These are phyloP conservation scores for Anarhynchus alexandrinus DNA, from an alignment of 2,113 vertebrate species.

Conservation along the genomic window DNA sequence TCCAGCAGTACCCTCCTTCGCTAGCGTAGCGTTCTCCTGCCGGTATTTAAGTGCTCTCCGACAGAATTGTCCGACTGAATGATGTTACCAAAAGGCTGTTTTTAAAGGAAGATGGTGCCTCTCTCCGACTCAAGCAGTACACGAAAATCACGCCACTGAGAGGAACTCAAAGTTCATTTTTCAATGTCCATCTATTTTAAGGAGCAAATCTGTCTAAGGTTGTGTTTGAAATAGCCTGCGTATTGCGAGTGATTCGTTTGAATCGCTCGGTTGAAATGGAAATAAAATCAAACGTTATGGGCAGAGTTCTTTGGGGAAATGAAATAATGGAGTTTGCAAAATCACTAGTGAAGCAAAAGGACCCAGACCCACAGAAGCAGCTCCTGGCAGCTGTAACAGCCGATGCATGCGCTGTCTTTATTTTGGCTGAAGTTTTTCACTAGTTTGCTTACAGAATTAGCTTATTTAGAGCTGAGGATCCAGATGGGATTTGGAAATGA, in stretches of 20 bases:
- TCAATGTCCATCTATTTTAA: not conserved
- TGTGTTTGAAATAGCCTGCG: not conserved
- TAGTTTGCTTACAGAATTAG: not conserved
- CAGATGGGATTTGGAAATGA: not conserved
- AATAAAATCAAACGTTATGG: not conserved
- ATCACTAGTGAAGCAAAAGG: not conserved
- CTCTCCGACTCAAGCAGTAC: accelerated
- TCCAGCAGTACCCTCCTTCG: not conserved
- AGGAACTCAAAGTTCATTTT: not conserved
- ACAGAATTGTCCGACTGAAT: not conserved
- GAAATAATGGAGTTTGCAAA: not conserved
- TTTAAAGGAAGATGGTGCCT: not conserved
- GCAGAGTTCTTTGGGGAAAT: not conserved
- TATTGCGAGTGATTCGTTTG: accelerated
- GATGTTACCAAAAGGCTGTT: not conserved
- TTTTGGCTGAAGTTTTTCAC: not conserved
- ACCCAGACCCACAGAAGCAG: accelerated
- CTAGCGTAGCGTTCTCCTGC: not conserved
- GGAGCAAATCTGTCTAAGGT: not conserved
- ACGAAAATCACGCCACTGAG: accelerated
- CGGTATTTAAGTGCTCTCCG: not conserved
- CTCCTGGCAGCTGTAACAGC: not conserved
- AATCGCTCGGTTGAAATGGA: accelerated
- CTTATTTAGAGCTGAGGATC: not conserved
- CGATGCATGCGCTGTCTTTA: not conserved